Evolutionary conservation across 2,113 vertebrate genomes (phyloP).

Genomic region (Nyctibius bracteatus): DNA sequence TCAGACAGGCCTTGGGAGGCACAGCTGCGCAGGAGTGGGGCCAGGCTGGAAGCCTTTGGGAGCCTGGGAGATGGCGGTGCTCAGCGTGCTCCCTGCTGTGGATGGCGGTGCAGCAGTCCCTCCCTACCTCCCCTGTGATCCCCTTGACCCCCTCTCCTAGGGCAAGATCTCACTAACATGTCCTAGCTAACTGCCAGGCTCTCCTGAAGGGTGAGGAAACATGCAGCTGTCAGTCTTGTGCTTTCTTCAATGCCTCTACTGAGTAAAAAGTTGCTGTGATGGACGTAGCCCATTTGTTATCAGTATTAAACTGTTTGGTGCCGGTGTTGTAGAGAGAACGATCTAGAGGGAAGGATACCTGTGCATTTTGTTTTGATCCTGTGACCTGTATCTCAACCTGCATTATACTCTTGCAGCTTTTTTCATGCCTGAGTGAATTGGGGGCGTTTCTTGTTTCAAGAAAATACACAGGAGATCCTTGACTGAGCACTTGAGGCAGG

Average conservation of each 20-base stretch:
- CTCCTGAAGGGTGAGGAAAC: background rate
- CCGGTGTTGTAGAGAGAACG: background rate
- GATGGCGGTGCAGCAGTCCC: background rate
- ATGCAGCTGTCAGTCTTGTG: background rate
- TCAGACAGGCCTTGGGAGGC: background rate
- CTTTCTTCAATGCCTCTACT: background rate
- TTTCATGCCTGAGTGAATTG: background rate
- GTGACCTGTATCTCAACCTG: background rate
- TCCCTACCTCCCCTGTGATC: background rate
- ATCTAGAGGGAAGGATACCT: background rate
- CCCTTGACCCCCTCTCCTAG: background rate
- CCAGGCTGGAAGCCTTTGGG: background rate
- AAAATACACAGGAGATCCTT: background rate
- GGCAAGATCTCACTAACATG: background rate
- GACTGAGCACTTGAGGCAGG: background rate
- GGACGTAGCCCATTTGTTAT: background rate
- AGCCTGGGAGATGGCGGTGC: background rate
- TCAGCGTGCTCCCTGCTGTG: background rate
- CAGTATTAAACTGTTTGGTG: accelerated
- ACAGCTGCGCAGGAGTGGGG: background rate
- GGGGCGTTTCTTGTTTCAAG: background rate
- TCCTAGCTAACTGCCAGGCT: background rate
- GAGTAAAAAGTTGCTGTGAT: background rate
- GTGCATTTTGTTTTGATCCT: background rate
- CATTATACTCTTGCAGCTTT: background rate